Base-by-base conservation (phyloP, 2,797 vertebrate genomes). In the Girardinus metallicus region DNA sequence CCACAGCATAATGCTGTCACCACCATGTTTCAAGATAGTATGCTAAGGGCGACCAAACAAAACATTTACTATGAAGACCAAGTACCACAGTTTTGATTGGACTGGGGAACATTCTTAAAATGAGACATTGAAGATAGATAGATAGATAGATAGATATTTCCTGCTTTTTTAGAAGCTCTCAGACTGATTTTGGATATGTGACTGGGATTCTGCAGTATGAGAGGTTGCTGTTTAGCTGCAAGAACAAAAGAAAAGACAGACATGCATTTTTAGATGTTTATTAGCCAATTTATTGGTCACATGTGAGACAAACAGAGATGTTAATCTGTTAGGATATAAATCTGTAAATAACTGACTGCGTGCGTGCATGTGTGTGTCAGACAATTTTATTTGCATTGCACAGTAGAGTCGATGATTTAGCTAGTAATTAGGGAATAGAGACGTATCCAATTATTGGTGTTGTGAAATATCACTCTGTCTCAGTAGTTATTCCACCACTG, bases 371-470 rank as follows among this genome's bases (percentile, higher is more conserved):
- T 78, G 73, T 39, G 78, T 75, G 78, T 80, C 66, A 36, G 39
- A 80, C 46, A 78, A 71, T 86, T 84, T 88, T 75, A 89, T 89
- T 85, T 86, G 87, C 78, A 34, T 75, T 75, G 68, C 80, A 79
- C 85, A 76, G 75, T 84, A 62, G 83, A 39, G 6, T 85, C 74
- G 90, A 91, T 94, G 92, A 95, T 95, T 95, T 94, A 94, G 89
- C 86, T 93, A 92, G 90, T 93, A 95, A 95, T 95, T 95, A 95
- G 88, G 88, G 91, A 88, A 90, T 87, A 89, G 88, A 94, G 91
- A 93, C 93, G 21, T 92, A 92, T 94, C 93, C 91, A 95, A 92
- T 95, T 94, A 94, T 92, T 89, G 89, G 82, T 87, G 90, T 91
- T 90, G 84, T 92, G 89, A 94, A 94, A 93, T 92, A 94, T 94